phyloP scores from a whole-genome alignment of 2,888 invertebrate genomes.

The Drosophila macrospina region DNA sequence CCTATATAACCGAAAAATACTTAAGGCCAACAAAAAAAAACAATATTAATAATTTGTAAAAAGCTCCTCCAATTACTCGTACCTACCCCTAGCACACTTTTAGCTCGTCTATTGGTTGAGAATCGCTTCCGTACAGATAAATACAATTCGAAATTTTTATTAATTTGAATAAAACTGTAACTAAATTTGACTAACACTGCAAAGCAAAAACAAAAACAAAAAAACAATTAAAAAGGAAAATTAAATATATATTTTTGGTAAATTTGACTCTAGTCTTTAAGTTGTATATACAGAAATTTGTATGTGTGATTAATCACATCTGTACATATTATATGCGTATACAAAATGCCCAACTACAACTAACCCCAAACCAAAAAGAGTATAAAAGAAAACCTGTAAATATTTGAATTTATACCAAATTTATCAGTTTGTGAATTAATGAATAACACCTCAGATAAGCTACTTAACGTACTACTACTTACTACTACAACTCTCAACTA shows the following conservation, averaged over 20 bases:
- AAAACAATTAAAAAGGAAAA: conserved; percentile 11
- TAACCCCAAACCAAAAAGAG: conserved; percentile 50
- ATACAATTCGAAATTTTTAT: conserved; percentile 26
- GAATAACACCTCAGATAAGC: conserved; percentile 63
- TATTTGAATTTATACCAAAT: conserved; percentile 73
- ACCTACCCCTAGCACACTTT: conserved; percentile 66
- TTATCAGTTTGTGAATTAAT: conserved; percentile 73
- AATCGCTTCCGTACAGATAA: conserved; percentile 56
- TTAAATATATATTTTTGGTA: conserved; percentile 70
- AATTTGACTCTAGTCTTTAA: conserved; percentile 78
- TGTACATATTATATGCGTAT: conserved; percentile 74
- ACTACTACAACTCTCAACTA: conserved; percentile 6
- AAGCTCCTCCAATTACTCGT: conserved; percentile 62
- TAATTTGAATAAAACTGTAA: conserved; percentile 65
- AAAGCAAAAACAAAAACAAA: conserved; percentile 24
- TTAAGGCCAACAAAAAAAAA: conserved; percentile 29
- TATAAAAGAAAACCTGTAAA: conserved; percentile 70
- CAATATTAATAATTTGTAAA: conserved; percentile 52
- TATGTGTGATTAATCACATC: conserved; percentile 70
- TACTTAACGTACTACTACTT: conserved; percentile 47
- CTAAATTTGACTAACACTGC: conserved; percentile 82
- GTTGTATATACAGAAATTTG: conserved; percentile 81
- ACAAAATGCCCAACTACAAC: conserved; percentile 55
- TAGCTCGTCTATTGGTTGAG: conserved; percentile 78
- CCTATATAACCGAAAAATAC: conserved; percentile 49